These are phyloP conservation scores for Phyllopteryx taeniolatus DNA, from an alignment of 2,113 vertebrate genomes.

Conservation along the genomic window DNA sequence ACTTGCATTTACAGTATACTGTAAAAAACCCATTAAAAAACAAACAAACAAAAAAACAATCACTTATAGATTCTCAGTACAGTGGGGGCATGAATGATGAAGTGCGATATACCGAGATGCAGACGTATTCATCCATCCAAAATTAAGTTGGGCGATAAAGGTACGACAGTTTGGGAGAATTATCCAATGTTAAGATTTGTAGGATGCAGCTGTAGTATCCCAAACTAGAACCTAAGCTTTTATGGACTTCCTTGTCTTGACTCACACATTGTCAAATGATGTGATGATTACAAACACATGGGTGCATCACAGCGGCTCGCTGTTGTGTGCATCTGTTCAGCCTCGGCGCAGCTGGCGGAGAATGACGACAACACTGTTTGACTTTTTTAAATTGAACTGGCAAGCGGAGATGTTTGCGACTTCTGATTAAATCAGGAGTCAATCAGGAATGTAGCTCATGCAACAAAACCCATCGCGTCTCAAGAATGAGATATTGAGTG, in stretches of 20 bases:
- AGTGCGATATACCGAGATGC: too few relatives aligned
- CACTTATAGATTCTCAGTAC: too few relatives aligned
- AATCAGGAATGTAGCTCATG: conserved; percentile 15
- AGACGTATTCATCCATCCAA: too few relatives aligned
- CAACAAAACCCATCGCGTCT: conserved; percentile 21
- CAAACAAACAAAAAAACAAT: too few relatives aligned
- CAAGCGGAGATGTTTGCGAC: conserved; percentile 17
- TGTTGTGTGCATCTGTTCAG: conserved; percentile 35
- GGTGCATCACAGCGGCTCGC: conserved; percentile 25
- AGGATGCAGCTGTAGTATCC: conserved; percentile 16
- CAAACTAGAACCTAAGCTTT: conserved; percentile 14
- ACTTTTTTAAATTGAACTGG: conserved; percentile 40
- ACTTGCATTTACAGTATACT: too few relatives aligned
- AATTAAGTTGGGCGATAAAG: conserved; percentile 34
- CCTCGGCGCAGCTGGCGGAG: conserved; percentile 44
- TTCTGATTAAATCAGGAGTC: conserved; percentile 17
- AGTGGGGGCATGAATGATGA: too few relatives aligned
- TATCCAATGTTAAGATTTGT: neutral
- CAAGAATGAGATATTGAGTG: neutral
- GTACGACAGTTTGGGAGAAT: conserved; percentile 31
- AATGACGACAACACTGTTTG: conserved; percentile 34
- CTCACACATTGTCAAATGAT: conserved; percentile 24
- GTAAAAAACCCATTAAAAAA: too few relatives aligned
- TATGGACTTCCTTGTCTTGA: conserved; percentile 19
- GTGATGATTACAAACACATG: conserved; percentile 27